Base-by-base conservation (phyloP, 23 tunicate genomes). In the Trididemnum clinides region DNA sequence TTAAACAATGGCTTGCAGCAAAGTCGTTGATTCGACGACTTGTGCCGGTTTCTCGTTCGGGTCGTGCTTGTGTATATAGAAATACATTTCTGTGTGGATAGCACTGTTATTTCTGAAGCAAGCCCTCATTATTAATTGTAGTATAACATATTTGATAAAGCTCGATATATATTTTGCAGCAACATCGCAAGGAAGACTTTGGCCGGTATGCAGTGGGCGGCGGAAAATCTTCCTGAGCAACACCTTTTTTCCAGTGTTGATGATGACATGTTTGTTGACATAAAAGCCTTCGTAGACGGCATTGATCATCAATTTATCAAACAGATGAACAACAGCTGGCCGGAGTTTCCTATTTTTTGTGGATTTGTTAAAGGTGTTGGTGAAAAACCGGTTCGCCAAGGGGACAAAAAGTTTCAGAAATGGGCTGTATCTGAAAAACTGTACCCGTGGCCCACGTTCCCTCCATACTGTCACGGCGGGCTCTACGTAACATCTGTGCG, bases 201-300 rank as follows among this genome's bases (percentile, higher is more conserved):
- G 22, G 84, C 90, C 21, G 90, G 84, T 0, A 86, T 86, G 90
- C 82, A 86, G 34, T 86, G 90, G 90, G 90, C 90, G 19, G 21
- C 64, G 0, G 32, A 22, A 1, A 86, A 86, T 21, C 77, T 86
- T 7, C 90, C 77, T 4, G 36, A 31, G n/a, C 33, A 77, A 1
- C 39, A 15, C 36, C 32, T 86, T 7, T 86, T 77, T 49, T 39
- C 90, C 0, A 77, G 84, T 19, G 70, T 58, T 39, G 90, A 86
- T 30, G 90, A 86, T 65, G 90, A 86, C 34, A 64, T 86, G n/a
- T 19, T 86, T n/a, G 33, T 86, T 25, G 57, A 64, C 28, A 39
- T 72, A n/a, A 65, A 28, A 5, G 30, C 65, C 0, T 77, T 86
- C 28, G 54, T 25, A 22, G 66, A 64, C 18, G 33, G 31, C 31